Conservation (phyloP, 2,888 invertebrate genomes). For the Cerceris ruficornis region DNA sequence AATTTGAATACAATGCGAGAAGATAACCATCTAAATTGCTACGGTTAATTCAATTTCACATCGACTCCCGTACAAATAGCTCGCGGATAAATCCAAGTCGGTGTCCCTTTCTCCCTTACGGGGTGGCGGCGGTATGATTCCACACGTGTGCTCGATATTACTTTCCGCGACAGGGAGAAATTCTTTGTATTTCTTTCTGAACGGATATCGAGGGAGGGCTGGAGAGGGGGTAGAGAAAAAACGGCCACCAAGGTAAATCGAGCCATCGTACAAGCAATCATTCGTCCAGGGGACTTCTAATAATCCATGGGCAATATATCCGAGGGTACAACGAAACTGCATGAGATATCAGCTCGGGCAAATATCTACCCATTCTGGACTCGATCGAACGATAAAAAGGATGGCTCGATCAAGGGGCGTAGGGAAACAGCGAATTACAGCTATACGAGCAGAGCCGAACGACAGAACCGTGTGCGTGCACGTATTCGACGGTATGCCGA, state of each 20-base stretch:
- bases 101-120: slow-evolving; percentile 19
- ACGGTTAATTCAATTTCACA: not conserved
- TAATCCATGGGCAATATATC: slow-evolving; percentile 56
- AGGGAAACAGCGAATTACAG: slow-evolving; percentile 71
- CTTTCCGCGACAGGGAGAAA: not conserved
- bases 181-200: slow-evolving; percentile 26
- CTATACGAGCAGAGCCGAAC: slow-evolving; percentile 65
- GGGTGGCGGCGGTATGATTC: slow-evolving; percentile 10
- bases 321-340: slow-evolving; percentile 47
- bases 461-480: slow-evolving; percentile 55
- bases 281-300: slow-evolving; percentile 56
- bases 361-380: slow-evolving; percentile 58
- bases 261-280: slow-evolving; percentile 58
- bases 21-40: not conserved
- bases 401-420: slow-evolving; percentile 44
- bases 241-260: slow-evolving; percentile 44
- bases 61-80: not conserved
- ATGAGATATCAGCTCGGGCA: slow-evolving; percentile 50
- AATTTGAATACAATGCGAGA: slow-evolving; percentile 48
- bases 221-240: slow-evolving; percentile 21
- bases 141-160: slow-evolving; percentile 18
- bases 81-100: slow-evolving; percentile 30
- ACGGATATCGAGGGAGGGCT: slow-evolving; percentile 30
- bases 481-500: slow-evolving; percentile 69
- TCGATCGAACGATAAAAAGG: slow-evolving; percentile 65